Percentiles rank a stretch among this genome's conserved stretches.
phyloP scores from a whole-genome alignment of 2,113 vertebrate species.

The Terrapene triunguis region DNA sequence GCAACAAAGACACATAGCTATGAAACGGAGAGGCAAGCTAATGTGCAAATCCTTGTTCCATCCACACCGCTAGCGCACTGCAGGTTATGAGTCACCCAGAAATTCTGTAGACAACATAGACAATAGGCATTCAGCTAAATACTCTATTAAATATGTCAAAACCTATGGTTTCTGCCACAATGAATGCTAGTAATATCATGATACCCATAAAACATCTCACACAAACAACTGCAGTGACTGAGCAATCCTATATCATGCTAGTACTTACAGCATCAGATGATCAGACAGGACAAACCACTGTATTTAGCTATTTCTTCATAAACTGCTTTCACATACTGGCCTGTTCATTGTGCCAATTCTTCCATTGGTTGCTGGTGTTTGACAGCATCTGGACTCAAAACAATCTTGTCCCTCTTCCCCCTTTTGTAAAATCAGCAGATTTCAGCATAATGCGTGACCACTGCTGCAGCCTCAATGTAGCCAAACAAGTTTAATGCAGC shows the following conservation, averaged over 20 bases:
- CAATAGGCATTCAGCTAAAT: background rate
- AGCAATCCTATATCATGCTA: background rate
- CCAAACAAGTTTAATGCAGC: constrained; percentile 67
- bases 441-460: constrained; percentile 34
- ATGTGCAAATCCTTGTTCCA: background rate
- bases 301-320: background rate
- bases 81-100: background rate
- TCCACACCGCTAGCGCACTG: background rate
- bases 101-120: background rate
- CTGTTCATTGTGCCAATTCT: constrained; percentile 47
- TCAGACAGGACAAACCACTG: accelerated
- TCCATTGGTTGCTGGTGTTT: constrained; percentile 25
- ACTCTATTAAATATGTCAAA: accelerated
- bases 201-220: background rate
- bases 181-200: background rate
- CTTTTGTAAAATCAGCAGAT: constrained; percentile 58
- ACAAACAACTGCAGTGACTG: constrained; percentile 19
- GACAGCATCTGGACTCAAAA: constrained; percentile 1
- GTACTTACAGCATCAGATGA: constrained; percentile 22
- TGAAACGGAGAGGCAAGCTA: constrained; percentile 20
- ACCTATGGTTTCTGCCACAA: background rate
- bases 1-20: background rate
- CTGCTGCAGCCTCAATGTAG: constrained; percentile 57
- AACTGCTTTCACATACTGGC: constrained; percentile 31
- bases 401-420: background rate